Percentiles rank a stretch among this genome's conserved stretches.
These are phyloP conservation scores for Siniperca undulata DNA, from an alignment of 2,797 vertebrate species.

Conservation along the genomic window DNA sequence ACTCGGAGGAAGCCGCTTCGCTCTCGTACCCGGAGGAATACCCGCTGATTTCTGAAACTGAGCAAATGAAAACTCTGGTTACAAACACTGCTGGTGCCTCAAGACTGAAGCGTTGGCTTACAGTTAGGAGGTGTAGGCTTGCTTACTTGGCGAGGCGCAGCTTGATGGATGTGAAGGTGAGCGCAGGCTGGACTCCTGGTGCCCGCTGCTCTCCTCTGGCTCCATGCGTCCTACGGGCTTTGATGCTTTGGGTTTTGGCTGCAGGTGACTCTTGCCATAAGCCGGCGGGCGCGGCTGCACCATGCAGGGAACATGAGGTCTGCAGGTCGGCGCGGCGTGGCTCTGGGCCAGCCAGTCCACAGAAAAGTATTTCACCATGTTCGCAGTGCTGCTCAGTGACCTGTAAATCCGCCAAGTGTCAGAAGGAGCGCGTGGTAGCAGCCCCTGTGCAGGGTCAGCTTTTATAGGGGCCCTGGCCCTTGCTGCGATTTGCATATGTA, in stretches of 20 bases:
- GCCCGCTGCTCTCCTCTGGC: background rate
- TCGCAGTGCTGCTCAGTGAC: conserved; percentile 44
- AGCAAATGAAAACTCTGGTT: background rate
- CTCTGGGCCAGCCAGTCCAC: conserved; percentile 87
- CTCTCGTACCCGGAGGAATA: conserved; percentile 87
- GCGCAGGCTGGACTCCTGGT: conserved; percentile 22
- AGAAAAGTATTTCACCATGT: conserved; percentile 84
- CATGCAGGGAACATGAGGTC: conserved; percentile 85
- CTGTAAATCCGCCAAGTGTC: conserved; percentile 52
- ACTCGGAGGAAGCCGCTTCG: conserved; percentile 76
- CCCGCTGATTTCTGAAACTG: conserved; percentile 80
- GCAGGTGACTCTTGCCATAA: conserved; percentile 68
- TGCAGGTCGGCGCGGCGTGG: conserved; percentile 54
- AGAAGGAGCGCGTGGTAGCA: conserved; percentile 40
- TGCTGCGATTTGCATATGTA: conserved; percentile 81
- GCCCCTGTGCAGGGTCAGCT: background rate
- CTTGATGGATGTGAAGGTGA: conserved; percentile 40
- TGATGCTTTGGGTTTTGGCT: conserved; percentile 71
- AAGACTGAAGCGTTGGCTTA: fast-evolving
- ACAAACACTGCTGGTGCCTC: background rate
- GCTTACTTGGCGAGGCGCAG: conserved; percentile 82
- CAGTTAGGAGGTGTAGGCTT: background rate
- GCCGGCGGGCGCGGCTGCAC: conserved; percentile 84
- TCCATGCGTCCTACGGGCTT: conserved; percentile 22
- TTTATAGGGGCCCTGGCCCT: conserved; percentile 64